phyloP scores from a whole-genome alignment of 2,797 vertebrate species.

The Salarias fasciatus region DNA sequence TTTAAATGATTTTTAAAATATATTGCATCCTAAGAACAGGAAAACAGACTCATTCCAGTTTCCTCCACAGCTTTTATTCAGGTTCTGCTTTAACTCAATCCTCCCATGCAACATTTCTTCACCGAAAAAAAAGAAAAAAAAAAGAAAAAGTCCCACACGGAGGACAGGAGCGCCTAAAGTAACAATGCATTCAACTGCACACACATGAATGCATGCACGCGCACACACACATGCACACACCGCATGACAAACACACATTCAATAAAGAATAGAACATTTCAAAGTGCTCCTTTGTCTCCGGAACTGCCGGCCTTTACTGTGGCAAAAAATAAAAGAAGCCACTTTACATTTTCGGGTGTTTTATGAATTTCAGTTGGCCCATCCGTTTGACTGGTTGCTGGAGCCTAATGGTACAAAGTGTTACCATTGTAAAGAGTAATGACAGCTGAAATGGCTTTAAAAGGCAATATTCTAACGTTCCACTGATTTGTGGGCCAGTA shows the following conservation, averaged over 20 bases:
- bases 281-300: constrained; percentile 47
- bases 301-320: constrained; percentile 57
- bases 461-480: constrained; percentile 47
- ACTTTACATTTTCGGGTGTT: constrained; percentile 50
- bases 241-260: background rate
- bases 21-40: too few species aligned
- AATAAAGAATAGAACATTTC: constrained; percentile 6
- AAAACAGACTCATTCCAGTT: too few species aligned
- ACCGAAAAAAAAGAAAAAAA: too few species aligned
- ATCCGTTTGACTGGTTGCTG: constrained; percentile 58
- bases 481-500: constrained; percentile 51
- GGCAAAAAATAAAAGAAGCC: constrained; percentile 34
- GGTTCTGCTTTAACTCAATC: too few species aligned
- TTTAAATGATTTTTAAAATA: too few species aligned
- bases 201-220: background rate
- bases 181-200: background rate
- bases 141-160: too few species aligned
- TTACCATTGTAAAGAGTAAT: constrained; percentile 69
- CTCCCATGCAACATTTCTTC: too few species aligned
- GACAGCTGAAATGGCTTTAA: constrained; percentile 51
- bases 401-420: constrained; percentile 58
- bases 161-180: too few species aligned
- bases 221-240: background rate
- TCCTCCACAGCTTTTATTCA: too few species aligned
- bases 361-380: constrained; percentile 42